These are phyloP conservation scores for Chamaedrilus cognettii DNA, from an alignment of 2,888 invertebrate species.

Conservation along the genomic window DNA sequence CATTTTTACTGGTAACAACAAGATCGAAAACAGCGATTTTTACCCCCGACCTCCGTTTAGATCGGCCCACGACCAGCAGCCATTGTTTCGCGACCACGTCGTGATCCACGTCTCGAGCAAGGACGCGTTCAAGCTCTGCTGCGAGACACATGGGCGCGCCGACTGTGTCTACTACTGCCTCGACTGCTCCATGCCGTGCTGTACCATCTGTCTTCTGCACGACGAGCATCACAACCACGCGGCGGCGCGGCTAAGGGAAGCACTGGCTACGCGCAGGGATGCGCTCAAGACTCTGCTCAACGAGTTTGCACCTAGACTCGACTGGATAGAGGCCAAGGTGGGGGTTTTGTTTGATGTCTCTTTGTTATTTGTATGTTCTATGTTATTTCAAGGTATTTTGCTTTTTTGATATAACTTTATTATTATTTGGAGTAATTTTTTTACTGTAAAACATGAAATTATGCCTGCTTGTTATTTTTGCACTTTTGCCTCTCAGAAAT, in stretches of 20 bases:
- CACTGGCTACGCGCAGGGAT: slow-evolving; percentile 26
- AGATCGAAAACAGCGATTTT: no score
- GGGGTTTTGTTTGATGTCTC: no score
- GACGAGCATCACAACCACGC: slow-evolving; percentile 24
- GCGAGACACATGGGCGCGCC: slow-evolving; percentile 4
- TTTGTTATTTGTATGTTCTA: no score
- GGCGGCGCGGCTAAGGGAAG: slow-evolving; percentile 24
- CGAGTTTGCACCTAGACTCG: slow-evolving; percentile 21
- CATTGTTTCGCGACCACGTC: slow-evolving; percentile 30
- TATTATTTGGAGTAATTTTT: no score
- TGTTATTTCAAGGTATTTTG: no score
- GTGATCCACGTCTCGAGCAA: slow-evolving; percentile 34
- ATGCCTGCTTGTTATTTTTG: no score
- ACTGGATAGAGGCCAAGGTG: slow-evolving; percentile 19
- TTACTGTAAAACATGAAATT: no score
- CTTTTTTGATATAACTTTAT: no score
- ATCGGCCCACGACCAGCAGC: slow-evolving; percentile 23
- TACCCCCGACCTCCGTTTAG: no score
- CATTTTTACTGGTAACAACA: no score
- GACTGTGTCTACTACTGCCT: slow-evolving; percentile 31
- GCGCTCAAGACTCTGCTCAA: slow-evolving; percentile 29
- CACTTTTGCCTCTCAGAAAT: no score
- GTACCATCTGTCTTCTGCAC: slow-evolving; percentile 30
- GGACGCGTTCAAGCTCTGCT: slow-evolving; percentile 15
- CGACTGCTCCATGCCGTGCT: slow-evolving; percentile 28